Evolutionary conservation across 2,888 invertebrate genomes (phyloP).

Genomic region (Drosophila atripex): DNA sequence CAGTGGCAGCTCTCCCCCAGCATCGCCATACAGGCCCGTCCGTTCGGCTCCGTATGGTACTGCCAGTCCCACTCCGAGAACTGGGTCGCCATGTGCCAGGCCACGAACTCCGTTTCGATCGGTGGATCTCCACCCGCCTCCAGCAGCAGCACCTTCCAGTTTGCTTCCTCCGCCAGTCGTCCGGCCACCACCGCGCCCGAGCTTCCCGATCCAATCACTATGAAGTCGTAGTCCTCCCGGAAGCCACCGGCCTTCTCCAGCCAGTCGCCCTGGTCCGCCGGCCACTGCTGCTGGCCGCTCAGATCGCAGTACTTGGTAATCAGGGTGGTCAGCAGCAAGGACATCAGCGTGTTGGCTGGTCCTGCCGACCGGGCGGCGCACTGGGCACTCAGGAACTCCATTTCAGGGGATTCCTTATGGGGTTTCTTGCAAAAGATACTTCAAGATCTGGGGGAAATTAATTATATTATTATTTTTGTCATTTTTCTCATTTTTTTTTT

Average conservation of each 20-base stretch:
- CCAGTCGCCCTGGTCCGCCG: constrained; percentile 84
- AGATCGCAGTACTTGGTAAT: constrained; percentile 87
- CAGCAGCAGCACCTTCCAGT: constrained; percentile 90
- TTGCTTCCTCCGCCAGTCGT: constrained; percentile 89
- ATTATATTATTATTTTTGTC: background rate
- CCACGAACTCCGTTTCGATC: constrained; percentile 84
- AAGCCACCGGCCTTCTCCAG: constrained; percentile 57
- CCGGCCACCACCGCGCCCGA: constrained; percentile 87
- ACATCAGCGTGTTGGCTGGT: constrained; percentile 85
- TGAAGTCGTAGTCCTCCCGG: constrained; percentile 85
- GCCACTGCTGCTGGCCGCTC: constrained; percentile 86
- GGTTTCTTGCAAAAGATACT: background rate
- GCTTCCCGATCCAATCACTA: constrained; percentile 87
- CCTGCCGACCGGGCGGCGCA: constrained; percentile 82
- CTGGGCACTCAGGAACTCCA: constrained; percentile 81
- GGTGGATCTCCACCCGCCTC: constrained; percentile 91
- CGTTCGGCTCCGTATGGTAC: constrained; percentile 81
- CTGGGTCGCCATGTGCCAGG: constrained; percentile 82
- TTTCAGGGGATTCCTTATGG: constrained; percentile 26
- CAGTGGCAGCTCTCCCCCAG: constrained; percentile 84
- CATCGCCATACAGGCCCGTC: constrained; percentile 82
- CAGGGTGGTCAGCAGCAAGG: constrained; percentile 86
- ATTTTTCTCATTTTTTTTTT: too few species aligned
- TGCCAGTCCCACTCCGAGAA: constrained; percentile 83
- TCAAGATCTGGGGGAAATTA: background rate